Evolutionary conservation across 2,888 invertebrate genomes (phyloP).

Genomic region (Noctua fimbriata): DNA sequence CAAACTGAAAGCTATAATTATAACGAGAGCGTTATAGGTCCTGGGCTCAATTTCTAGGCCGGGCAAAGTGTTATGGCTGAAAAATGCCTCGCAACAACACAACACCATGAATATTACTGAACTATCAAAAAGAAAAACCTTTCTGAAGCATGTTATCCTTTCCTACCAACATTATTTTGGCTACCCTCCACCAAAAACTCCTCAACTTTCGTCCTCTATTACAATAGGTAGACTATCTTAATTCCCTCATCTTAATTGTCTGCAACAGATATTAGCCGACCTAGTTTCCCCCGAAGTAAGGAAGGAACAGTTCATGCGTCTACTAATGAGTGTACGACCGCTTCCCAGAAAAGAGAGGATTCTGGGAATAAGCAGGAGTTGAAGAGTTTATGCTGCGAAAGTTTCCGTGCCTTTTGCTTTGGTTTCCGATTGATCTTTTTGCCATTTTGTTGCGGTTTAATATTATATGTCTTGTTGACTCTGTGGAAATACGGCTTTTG

Average conservation of each 20-base stretch:
- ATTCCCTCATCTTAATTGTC: conserved; percentile 34
- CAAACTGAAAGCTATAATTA: not conserved
- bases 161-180: not conserved
- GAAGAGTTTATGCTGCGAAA: conserved; percentile 20
- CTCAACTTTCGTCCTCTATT: not conserved
- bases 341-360: conserved; percentile 12
- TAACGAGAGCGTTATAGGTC: not conserved
- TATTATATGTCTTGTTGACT: not conserved
- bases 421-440: conserved; percentile 3
- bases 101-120: not conserved
- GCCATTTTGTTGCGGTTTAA: not conserved
- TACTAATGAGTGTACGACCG: conserved; percentile 27
- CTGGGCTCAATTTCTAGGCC: not conserved
- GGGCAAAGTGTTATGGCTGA: not conserved
- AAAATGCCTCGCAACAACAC: not conserved
- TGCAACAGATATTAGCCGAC: conserved; percentile 34
- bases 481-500: not conserved
- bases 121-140: not conserved
- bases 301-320: conserved; percentile 36
- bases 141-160: not conserved
- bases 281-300: conserved; percentile 35
- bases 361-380: conserved; percentile 4
- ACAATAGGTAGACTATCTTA: conserved; percentile 29
- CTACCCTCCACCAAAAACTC: not conserved
- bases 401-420: conserved; percentile 12